These are phyloP conservation scores for Nylanderia fulva DNA, from an alignment of 1,140 invertebrate species.

Conservation along the genomic window DNA sequence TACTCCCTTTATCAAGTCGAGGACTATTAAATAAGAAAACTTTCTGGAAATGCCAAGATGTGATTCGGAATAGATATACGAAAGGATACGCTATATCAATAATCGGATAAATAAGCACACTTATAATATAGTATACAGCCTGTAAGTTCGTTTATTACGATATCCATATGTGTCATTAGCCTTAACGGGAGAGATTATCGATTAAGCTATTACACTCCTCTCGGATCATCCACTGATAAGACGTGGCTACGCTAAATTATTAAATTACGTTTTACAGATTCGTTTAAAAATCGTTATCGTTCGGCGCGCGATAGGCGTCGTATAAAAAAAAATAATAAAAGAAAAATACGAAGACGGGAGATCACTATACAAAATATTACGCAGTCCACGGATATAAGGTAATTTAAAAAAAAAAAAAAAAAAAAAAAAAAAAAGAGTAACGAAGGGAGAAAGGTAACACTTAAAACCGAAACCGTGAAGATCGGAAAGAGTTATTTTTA, in stretches of 20 bases:
- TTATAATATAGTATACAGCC: conserved; percentile 59
- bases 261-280: conserved; percentile 74
- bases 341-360: conserved; percentile 60
- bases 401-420: conserved; percentile 14
- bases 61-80: conserved; percentile 26
- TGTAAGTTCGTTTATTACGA: conserved; percentile 78
- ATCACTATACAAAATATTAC: conserved; percentile 70
- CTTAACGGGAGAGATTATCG: conserved; percentile 74
- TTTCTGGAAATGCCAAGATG: neutral
- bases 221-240: conserved; percentile 58
- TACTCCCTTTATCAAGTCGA: neutral
- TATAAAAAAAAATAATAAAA: conserved; percentile 37
- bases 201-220: conserved; percentile 62
- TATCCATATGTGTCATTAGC: conserved; percentile 78
- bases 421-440: neutral
- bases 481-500: conserved; percentile 67
- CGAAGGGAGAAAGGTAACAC: neutral
- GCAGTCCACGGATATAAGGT: conserved; percentile 42
- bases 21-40: neutral
- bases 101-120: neutral
- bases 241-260: conserved; percentile 74
- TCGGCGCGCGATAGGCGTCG: conserved; percentile 1
- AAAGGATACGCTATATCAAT: neutral
- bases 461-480: conserved; percentile 49
- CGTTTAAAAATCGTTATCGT: conserved; percentile 68